Percentiles rank a stretch among this genome's conserved stretches.
Evolutionary conservation across 2,113 vertebrate species (phyloP).

Genomic region (Lates calcarifer): DNA sequence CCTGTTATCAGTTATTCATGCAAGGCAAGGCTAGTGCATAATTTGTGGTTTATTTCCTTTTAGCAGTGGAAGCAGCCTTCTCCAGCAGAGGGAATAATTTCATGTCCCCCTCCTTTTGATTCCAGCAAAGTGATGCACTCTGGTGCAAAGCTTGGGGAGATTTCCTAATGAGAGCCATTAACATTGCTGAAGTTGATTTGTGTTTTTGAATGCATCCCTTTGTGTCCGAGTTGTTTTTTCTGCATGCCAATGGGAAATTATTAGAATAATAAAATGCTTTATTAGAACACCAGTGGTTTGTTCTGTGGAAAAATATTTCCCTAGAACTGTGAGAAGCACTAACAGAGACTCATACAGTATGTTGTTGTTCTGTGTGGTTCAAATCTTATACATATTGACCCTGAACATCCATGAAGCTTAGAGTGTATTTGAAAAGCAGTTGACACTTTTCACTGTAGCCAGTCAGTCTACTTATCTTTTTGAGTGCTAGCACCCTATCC

Average conservation of each 20-base stretch:
- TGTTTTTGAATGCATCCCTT: conserved; percentile 58
- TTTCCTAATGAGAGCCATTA: conserved; percentile 69
- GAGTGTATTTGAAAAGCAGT: conserved; percentile 45
- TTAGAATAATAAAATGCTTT: conserved; percentile 47
- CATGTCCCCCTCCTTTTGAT: conserved; percentile 39
- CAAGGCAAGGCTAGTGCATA: conserved; percentile 32
- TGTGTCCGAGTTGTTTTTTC: conserved; percentile 50
- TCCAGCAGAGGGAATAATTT: conserved; percentile 65
- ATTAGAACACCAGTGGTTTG: conserved; percentile 14
- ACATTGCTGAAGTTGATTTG: conserved; percentile 58
- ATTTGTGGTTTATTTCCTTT: conserved; percentile 67
- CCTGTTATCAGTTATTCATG: conserved; percentile 35
- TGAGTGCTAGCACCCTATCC: conserved; percentile 57
- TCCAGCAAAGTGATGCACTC: conserved; percentile 49
- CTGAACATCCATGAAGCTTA: conserved; percentile 17
- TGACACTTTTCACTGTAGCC: conserved; percentile 55
- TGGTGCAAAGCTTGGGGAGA: conserved; percentile 57
- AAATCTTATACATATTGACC: conserved; percentile 9
- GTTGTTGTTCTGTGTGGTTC: conserved; percentile 14
- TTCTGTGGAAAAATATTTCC: conserved; percentile 8
- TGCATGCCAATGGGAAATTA: conserved; percentile 51
- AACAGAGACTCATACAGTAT: not conserved
- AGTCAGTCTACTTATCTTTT: conserved; percentile 54
- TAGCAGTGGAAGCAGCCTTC: conserved; percentile 35
- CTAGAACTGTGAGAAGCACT: not conserved